A percentile compares a stretch with the other conserved stretches of the same genome.
These are phyloP conservation scores for Chromoteleia sp. DNA, from an alignment of 2,888 invertebrate species.

Conservation along the genomic window DNA sequence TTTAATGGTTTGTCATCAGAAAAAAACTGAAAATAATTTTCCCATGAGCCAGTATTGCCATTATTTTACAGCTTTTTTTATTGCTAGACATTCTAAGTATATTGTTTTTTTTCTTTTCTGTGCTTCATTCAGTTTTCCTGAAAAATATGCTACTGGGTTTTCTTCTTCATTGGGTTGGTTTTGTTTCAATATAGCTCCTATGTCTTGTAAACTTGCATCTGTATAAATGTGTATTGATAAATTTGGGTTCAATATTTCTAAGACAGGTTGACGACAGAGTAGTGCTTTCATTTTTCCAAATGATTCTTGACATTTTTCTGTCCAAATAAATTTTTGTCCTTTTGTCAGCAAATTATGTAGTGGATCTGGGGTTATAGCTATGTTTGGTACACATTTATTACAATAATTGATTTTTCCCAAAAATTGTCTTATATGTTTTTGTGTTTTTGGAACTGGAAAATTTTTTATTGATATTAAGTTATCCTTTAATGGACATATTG, in stretches of 20 bases:
- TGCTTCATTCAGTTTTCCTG: conserved; percentile 13
- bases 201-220: conserved; percentile 73
- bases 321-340: conserved; percentile 69
- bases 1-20: conserved; percentile 14
- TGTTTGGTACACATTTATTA: conserved; percentile 45
- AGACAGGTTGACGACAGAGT: conserved; percentile 72
- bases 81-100: conserved; percentile 10
- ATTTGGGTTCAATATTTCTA: conserved; percentile 74
- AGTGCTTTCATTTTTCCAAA: conserved; percentile 70
- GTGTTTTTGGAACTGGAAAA: conserved; percentile 25
- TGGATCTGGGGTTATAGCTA: conserved; percentile 12
- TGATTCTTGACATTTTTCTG: conserved; percentile 69
- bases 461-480: conserved; percentile 66
- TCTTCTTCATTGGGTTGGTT: conserved; percentile 9
- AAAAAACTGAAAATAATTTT: conserved; percentile 8
- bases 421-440: conserved; percentile 31
- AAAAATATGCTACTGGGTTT: conserved; percentile 38
- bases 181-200: conserved; percentile 60
- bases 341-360: conserved; percentile 67
- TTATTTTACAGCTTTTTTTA: conserved; percentile 14
- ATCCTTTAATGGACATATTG: conserved; percentile 59
- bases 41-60: conserved; percentile 23
- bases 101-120: conserved; percentile 17
- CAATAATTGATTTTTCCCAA: conserved; percentile 60
- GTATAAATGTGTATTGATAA: conserved; percentile 73